A percentile compares a stretch with the other conserved stretches of the same genome.
Conservation (phyloP, 2,888 invertebrate species). For the Cybosia mesomella region DNA sequence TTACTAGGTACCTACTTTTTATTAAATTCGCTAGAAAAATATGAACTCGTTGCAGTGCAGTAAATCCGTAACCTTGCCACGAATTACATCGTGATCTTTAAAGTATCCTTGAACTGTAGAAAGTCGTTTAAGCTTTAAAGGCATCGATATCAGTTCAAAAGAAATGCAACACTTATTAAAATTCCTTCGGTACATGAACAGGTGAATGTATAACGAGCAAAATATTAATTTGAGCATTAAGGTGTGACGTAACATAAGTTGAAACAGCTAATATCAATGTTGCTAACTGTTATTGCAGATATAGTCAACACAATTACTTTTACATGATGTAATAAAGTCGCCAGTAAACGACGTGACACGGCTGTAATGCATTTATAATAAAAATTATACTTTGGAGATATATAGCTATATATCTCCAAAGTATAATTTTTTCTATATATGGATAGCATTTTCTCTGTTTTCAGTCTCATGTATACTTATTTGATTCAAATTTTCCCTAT, state of each 20-base stretch:
- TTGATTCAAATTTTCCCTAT: neutral
- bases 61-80: slow-evolving; percentile 22
- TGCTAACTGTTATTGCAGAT: slow-evolving; percentile 44
- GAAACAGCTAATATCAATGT: slow-evolving; percentile 44
- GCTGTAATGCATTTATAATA: slow-evolving; percentile 11
- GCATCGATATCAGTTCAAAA: slow-evolving; percentile 25
- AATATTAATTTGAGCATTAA: slow-evolving; percentile 46
- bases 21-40: slow-evolving; percentile 15
- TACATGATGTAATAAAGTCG: slow-evolving; percentile 42
- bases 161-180: slow-evolving; percentile 26
- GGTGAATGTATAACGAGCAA: slow-evolving; percentile 29
- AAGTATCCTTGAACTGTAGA: slow-evolving; percentile 23
- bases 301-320: slow-evolving; percentile 39
- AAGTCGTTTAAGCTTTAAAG: slow-evolving; percentile 21
- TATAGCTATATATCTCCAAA: neutral
- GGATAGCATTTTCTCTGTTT: slow-evolving; percentile 4
- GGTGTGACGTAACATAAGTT: slow-evolving; percentile 37
- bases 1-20: slow-evolving; percentile 21
- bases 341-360: slow-evolving; percentile 36
- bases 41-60: slow-evolving; percentile 17
- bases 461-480: neutral
- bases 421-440: slow-evolving; percentile 9
- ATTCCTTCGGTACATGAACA: slow-evolving; percentile 19
- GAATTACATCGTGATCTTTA: slow-evolving; percentile 20
- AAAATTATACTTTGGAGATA: neutral